Percentiles rank a stretch among this genome's conserved stretches.
These are phyloP conservation scores for Drosophila jambulina DNA, from an alignment of 1,140 invertebrate species.

Conservation along the genomic window DNA sequence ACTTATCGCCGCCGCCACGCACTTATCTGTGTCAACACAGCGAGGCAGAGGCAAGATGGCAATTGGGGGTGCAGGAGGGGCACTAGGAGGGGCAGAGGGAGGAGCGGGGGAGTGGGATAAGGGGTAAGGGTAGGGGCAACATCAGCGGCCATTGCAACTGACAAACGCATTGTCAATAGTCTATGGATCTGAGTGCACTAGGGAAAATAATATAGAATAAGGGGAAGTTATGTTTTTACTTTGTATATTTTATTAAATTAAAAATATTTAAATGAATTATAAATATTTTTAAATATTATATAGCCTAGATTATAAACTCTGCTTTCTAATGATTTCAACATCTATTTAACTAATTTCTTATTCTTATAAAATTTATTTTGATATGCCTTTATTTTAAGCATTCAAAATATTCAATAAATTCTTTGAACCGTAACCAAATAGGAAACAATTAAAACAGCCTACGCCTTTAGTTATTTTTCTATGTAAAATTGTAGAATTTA, in stretches of 20 bases:
- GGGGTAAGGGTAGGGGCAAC: neutral
- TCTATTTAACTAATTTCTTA: too few species aligned
- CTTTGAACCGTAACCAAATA: too few species aligned
- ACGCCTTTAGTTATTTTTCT: too few species aligned
- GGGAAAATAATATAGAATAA: neutral
- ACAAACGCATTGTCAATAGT: slow-evolving; percentile 81
- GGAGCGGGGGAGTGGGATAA: slow-evolving; percentile 10
- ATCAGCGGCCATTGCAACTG: slow-evolving; percentile 38
- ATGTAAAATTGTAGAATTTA: neutral
- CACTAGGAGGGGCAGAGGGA: neutral
- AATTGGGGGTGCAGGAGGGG: slow-evolving; percentile 1
- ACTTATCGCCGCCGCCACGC: slow-evolving; percentile 77
- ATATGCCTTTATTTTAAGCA: too few species aligned
- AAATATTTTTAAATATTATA: neutral
- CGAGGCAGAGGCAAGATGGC: slow-evolving; percentile 35
- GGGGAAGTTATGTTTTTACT: neutral
- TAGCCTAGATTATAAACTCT: too few species aligned
- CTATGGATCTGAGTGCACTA: slow-evolving; percentile 66
- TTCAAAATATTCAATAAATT: too few species aligned
- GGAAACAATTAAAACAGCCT: too few species aligned
- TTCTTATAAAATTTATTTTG: too few species aligned
- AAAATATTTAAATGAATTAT: neutral
- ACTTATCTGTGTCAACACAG: slow-evolving; percentile 84
- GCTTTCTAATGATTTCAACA: neutral
- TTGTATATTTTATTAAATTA: neutral